Evolutionary conservation across 2,888 invertebrate genomes (phyloP).

Genomic region (Cremastinae sp.): DNA sequence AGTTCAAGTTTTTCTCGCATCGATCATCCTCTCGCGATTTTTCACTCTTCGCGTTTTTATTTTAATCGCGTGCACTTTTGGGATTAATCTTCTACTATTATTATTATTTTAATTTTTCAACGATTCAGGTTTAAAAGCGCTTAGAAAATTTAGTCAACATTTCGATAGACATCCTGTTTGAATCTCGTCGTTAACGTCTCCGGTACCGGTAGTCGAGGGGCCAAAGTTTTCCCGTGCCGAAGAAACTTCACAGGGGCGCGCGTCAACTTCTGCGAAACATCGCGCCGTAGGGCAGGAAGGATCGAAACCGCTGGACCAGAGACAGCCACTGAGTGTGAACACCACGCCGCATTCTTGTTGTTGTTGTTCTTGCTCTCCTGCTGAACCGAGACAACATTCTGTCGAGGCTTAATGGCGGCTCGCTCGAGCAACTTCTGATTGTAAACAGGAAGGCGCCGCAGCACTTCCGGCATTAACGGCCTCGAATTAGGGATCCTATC

Average conservation of each 20-base stretch:
- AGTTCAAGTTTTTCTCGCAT: constrained; percentile 48
- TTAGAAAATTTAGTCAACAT: constrained; percentile 20
- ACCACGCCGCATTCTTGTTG: background rate
- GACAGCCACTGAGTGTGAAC: constrained; percentile 15
- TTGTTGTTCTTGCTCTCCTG: constrained; percentile 5
- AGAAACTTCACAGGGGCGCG: constrained; percentile 10
- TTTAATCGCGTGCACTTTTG: constrained; percentile 10
- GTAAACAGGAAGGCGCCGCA: constrained; percentile 56
- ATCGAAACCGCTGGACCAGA: constrained; percentile 32
- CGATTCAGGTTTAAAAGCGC: background rate
- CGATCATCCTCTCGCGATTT: constrained; percentile 52
- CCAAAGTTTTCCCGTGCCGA: constrained; percentile 32
- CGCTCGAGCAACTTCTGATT: constrained; percentile 44
- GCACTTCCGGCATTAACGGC: constrained; percentile 39
- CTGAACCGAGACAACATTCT: constrained; percentile 28
- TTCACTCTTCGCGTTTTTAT: constrained; percentile 23
- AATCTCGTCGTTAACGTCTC: constrained; percentile 23
- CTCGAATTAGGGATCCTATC: constrained; percentile 24
- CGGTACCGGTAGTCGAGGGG: constrained; percentile 2
- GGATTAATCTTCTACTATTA: too few relatives aligned
- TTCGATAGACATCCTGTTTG: constrained; percentile 32
- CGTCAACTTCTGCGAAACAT: constrained; percentile 40
- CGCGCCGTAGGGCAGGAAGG: constrained; percentile 21
- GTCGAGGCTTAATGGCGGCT: constrained; percentile 44
- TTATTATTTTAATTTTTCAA: constrained; percentile 12